These are phyloP conservation scores for Paracentrotus lividus DNA, from an alignment of 53 echinoderm and acorn worm species.

Conservation along the genomic window DNA sequence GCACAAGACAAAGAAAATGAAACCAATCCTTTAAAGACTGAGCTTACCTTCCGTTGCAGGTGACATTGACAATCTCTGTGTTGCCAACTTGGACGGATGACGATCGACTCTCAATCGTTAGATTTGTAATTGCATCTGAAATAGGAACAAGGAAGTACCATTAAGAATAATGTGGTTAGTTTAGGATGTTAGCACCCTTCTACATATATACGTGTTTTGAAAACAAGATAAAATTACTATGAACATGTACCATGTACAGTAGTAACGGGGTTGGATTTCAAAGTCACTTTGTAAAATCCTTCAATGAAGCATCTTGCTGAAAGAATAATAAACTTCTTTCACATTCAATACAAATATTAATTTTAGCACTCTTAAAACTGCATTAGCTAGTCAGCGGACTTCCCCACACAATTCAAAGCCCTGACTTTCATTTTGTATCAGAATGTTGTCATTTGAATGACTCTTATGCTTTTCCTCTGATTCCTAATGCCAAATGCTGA, in stretches of 20 bases:
- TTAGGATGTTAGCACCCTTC: neutral
- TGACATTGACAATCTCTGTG: slow-evolving; percentile 44
- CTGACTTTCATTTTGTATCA: no score
- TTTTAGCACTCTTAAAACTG: no score
- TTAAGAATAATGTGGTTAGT: neutral
- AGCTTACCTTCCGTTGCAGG: slow-evolving; percentile 60
- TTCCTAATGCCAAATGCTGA: no score
- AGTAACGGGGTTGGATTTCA: no score
- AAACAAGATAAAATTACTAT: neutral
- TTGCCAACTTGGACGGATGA: slow-evolving; percentile 57
- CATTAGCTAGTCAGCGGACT: no score
- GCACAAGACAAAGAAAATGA: no score
- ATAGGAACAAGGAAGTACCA: neutral
- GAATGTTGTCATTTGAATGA: no score
- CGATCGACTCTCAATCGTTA: slow-evolving; percentile 42
- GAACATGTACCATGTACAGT: slow-evolving; percentile 12
- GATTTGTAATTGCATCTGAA: slow-evolving; percentile 53
- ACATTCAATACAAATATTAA: no score
- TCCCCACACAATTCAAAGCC: no score
- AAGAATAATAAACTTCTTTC: no score
- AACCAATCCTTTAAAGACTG: no score
- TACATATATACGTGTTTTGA: neutral
- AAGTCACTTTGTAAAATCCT: neutral
- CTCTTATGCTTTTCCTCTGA: no score
- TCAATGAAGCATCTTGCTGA: neutral